Conservation (phyloP, 2,797 vertebrate genomes). For the Monodelphis domestica region DNA sequence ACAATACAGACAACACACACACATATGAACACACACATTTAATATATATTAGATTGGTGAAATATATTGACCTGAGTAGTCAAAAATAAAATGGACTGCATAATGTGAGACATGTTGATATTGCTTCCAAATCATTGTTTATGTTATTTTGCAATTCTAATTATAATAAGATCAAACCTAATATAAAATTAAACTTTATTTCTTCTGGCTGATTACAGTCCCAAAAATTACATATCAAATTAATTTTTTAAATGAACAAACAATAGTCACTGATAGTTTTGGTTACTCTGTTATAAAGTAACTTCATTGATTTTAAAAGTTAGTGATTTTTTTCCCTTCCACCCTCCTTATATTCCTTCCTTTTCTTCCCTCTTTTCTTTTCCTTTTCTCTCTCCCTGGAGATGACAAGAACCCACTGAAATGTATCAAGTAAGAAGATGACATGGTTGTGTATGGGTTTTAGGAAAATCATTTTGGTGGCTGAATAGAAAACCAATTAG, state of each 20-base stretch:
- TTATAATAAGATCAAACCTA: slow-evolving; percentile 67
- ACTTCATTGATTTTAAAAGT: slow-evolving; percentile 11
- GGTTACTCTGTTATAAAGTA: slow-evolving; percentile 53
- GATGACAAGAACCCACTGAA: no score
- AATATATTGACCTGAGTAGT: slow-evolving; percentile 58
- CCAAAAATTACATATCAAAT: slow-evolving; percentile 47
- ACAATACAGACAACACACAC: slow-evolving; percentile 18
- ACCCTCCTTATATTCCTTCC: no score
- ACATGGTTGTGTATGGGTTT: no score
- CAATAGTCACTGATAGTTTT: background rate
- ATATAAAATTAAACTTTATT: slow-evolving; percentile 56
- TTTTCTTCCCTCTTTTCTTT: background rate
- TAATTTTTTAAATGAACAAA: slow-evolving; percentile 57
- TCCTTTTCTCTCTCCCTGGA: background rate
- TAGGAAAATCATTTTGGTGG: no score
- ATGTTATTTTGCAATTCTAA: slow-evolving; percentile 64
- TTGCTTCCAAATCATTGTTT: slow-evolving; percentile 57
- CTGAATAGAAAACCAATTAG: no score
- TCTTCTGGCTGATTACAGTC: slow-evolving; percentile 61
- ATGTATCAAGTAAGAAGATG: no score
- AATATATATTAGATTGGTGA: slow-evolving; percentile 72
- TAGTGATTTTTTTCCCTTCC: slow-evolving; percentile 38
- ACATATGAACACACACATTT: background rate
- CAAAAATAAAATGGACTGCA: slow-evolving; percentile 61
- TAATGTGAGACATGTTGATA: slow-evolving; percentile 25